Percentiles rank a stretch among this genome's conserved stretches.
These are phyloP conservation scores for Mechanitis mazaeus DNA, from an alignment of 2,888 invertebrate genomes.

Conservation along the genomic window DNA sequence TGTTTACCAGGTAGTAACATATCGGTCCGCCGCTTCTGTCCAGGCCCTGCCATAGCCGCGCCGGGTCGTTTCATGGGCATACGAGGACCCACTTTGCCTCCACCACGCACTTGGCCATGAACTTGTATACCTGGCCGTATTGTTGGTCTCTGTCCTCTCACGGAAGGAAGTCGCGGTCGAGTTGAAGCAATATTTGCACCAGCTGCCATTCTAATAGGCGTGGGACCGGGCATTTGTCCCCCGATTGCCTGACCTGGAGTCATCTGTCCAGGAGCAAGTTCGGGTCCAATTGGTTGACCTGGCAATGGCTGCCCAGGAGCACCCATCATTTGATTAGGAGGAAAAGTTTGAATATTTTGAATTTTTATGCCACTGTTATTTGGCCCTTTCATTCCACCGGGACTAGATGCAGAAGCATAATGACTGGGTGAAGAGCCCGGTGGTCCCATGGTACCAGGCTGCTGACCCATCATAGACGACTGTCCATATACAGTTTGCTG, in stretches of 20 bases:
- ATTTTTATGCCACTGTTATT: constrained; percentile 49
- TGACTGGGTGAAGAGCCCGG: constrained; percentile 44
- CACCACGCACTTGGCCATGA: constrained; percentile 59
- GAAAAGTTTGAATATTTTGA: constrained; percentile 66
- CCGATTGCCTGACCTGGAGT: constrained; percentile 31
- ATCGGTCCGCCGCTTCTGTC: constrained; percentile 75
- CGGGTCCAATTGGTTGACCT: constrained; percentile 34
- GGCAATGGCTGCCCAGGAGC: constrained; percentile 36
- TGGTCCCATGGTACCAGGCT: constrained; percentile 48
- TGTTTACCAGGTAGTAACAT: constrained; percentile 82
- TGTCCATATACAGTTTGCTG: constrained; percentile 67
- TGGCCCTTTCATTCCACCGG: constrained; percentile 52
- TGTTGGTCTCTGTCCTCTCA: constrained; percentile 53
- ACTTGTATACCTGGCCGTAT: constrained; percentile 65
- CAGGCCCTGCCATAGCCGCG: constrained; percentile 41
- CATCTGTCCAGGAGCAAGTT: constrained; percentile 37
- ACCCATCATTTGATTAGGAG: constrained; percentile 50
- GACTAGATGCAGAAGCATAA: constrained; percentile 50
- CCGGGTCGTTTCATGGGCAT: constrained; percentile 66
- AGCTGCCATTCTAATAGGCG: constrained; percentile 59
- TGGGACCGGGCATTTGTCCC: constrained; percentile 51
- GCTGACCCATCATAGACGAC: constrained; percentile 39
- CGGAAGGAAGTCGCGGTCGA: constrained; percentile 55
- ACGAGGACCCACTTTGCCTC: constrained; percentile 45
- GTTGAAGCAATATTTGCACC: constrained; percentile 50